Conservation (phyloP, 2,113 vertebrate species). For the Peromyscus leucopus region DNA sequence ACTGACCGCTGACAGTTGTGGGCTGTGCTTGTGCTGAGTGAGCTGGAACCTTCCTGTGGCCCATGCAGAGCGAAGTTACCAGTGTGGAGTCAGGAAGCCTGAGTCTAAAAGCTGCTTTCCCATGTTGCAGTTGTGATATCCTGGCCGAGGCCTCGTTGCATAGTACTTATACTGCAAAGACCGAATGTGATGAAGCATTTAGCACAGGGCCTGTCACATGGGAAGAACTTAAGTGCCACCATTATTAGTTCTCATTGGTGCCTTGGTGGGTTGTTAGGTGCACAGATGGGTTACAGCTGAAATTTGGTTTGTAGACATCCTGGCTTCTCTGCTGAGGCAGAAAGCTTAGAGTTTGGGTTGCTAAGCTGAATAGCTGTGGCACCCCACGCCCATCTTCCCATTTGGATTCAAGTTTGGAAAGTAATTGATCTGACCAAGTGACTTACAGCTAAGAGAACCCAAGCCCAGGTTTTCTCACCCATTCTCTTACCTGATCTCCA, state of each 20-base stretch:
- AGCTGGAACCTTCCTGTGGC: too few relatives aligned
- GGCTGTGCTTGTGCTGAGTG: not conserved
- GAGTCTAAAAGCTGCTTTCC: not conserved
- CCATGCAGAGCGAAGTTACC: not conserved
- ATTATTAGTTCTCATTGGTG: not conserved
- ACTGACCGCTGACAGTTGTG: not conserved
- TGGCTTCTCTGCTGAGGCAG: not conserved
- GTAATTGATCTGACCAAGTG: not conserved
- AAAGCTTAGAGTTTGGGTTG: not conserved
- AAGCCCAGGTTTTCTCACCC: not conserved
- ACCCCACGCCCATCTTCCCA: not conserved
- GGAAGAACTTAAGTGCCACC: not conserved
- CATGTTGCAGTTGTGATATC: not conserved
- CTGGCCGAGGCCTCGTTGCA: not conserved
- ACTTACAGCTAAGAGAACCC: not conserved
- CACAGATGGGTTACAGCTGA: not conserved
- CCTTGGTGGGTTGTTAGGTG: not conserved
- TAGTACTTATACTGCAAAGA: not conserved
- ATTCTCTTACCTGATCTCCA: not conserved
- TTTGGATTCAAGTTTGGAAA: not conserved
- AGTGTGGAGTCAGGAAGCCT: not conserved
- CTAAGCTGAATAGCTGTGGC: not conserved
- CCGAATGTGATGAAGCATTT: not conserved
- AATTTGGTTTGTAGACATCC: not conserved
- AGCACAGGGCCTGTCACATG: not conserved